Conservation (phyloP, 1,140 invertebrate genomes). For the Ditylenchus dipsaci region DNA sequence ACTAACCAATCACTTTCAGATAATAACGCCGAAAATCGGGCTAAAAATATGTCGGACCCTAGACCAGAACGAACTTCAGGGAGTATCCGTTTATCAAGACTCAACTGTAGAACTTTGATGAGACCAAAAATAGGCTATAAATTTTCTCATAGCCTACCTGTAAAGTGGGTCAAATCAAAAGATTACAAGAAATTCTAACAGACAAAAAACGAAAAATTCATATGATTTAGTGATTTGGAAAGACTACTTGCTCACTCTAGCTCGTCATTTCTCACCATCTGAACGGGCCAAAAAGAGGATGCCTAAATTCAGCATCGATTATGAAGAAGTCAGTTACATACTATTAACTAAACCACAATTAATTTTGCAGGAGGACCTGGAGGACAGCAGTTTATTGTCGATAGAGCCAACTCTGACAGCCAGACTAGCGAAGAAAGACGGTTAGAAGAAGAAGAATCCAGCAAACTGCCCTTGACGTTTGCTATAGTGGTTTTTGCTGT, state of each 20-base stretch:
- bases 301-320: not conserved
- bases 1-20: no score
- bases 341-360: not conserved
- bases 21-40: no score
- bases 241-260: constrained; percentile 2
- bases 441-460: constrained; percentile 18
- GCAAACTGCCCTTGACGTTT: constrained; percentile 41
- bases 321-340: not conserved
- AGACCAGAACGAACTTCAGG: no score
- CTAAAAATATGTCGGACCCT: no score
- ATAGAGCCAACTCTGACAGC: not conserved
- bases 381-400: not conserved
- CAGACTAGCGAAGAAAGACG: not conserved
- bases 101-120: no score
- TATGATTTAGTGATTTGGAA: constrained; percentile 15
- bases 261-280: not conserved
- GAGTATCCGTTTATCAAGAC: no score
- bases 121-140: no score
- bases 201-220: no score
- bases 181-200: no score
- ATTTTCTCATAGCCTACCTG: no score
- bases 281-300: not conserved
- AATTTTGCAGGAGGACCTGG: not conserved
- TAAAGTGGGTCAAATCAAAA: no score
- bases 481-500: constrained; percentile 41